Evolutionary conservation across 2,888 invertebrate species (phyloP).

Genomic region (Kuschelorhynchus macadamiae): DNA sequence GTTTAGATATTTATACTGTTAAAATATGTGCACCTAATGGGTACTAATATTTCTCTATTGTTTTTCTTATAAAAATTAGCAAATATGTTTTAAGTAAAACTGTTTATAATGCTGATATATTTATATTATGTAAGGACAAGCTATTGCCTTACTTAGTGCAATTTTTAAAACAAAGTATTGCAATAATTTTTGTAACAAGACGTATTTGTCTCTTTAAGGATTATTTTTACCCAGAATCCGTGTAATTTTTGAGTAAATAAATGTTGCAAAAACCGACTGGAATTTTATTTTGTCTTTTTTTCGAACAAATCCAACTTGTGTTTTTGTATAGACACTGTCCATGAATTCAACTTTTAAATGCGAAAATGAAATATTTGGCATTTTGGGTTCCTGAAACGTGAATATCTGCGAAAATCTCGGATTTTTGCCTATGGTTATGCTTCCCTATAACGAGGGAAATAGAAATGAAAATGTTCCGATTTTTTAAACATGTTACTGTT

Average conservation of each 20-base stretch:
- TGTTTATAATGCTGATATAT: constrained; percentile 27
- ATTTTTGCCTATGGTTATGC: too few relatives aligned
- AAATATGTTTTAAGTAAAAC: constrained; percentile 44
- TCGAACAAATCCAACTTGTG: neutral
- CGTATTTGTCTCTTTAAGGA: constrained; percentile 55
- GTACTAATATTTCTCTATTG: constrained; percentile 56
- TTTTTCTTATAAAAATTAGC: constrained; percentile 61
- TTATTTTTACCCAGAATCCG: constrained; percentile 62
- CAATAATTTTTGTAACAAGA: constrained; percentile 55
- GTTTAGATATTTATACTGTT: constrained; percentile 61
- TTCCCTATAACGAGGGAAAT: too few relatives aligned
- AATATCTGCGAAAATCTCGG: too few relatives aligned
- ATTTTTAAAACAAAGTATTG: constrained; percentile 52
- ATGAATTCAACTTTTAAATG: too few relatives aligned
- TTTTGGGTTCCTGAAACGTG: too few relatives aligned
- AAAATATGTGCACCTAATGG: constrained; percentile 61
- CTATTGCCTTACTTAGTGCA: constrained; percentile 14
- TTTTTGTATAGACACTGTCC: neutral
- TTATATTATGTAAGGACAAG: constrained; percentile 28
- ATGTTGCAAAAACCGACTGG: constrained; percentile 59
- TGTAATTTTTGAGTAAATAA: constrained; percentile 63
- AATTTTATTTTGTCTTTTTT: neutral
- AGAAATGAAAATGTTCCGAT: too few relatives aligned
- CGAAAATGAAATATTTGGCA: too few relatives aligned
- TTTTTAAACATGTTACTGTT: too few relatives aligned